phyloP scores from a whole-genome alignment of 37 sponge, comb jelly and placozoan species.

The Chondrilla cf. caribensis region DNA sequence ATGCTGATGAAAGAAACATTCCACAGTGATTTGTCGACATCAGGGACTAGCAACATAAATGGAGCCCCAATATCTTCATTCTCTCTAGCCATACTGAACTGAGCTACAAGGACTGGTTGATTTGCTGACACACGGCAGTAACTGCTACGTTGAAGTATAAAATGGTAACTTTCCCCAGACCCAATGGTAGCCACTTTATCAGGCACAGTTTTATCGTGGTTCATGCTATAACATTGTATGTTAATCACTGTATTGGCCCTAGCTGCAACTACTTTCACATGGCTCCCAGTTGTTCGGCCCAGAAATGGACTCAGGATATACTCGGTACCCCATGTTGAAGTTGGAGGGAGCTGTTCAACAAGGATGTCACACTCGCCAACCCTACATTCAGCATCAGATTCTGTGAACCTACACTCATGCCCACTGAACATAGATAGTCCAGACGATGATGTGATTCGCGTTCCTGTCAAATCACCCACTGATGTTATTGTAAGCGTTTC shows the following conservation, averaged over 20 bases:
- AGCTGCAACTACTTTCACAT: slow-evolving; percentile 5
- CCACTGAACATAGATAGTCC: slow-evolving; percentile 11
- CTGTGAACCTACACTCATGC: slow-evolving; percentile 1
- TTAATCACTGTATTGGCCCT: background rate
- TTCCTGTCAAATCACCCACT: background rate
- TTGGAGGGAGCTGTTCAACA: slow-evolving; percentile 18
- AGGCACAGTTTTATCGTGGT: background rate
- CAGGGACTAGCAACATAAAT: slow-evolving; percentile 12
- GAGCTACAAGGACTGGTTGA: slow-evolving; percentile 1
- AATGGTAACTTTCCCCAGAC: background rate
- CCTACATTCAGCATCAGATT: background rate
- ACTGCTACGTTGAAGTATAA: background rate
- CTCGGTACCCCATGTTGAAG: background rate
- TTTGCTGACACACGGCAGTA: background rate
- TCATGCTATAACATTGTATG: background rate
- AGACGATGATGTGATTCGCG: background rate
- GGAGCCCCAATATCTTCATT: slow-evolving; percentile 11
- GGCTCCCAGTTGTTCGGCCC: background rate
- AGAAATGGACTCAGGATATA: background rate
- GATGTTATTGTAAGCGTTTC: background rate
- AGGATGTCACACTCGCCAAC: background rate
- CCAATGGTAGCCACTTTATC: too few relatives aligned
- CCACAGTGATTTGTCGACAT: background rate
- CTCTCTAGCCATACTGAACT: background rate
- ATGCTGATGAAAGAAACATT: slow-evolving; percentile 16